Base-by-base conservation (phyloP, 2,797 vertebrate genomes). In the Ataeniobius toweri region DNA sequence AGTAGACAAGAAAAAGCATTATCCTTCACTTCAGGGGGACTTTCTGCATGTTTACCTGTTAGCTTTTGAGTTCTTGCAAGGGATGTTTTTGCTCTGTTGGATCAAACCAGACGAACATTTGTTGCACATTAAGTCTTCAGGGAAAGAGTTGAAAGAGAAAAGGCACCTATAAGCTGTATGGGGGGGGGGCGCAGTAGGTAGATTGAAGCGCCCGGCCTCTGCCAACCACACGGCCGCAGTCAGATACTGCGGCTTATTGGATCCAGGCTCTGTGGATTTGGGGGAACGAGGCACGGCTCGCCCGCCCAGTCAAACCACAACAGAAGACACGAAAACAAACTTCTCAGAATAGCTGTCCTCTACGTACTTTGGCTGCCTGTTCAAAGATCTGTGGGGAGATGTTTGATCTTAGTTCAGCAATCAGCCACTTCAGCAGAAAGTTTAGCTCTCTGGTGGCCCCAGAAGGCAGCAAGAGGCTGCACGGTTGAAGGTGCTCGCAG, bases 191-290 rank as follows among this genome's bases (percentile, higher is more conserved):
- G 93, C 87, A 91, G 93, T 97, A 97, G 96, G 96, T 97, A 96
- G 94, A 96, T 92, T 91, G 92, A 93, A 94, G 96, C 95, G 94
- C 93, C 95, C 95, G 95, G 96, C 94, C 95, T 83, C 85, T 92
- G 91, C 90, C 92, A 96, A 97, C 97, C 97, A 93, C 97, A 96
- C 95, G 94, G 94, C 97, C 96, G 94, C 96, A 96, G 94, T 96
- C 95, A 88, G 91, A 91, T 91, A 96, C 95, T 95, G 94, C 85
- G 89, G 95, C 94, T 98, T 97, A 99, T 98, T 98, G 97, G 95
- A 97, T 96, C 97, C 97, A 98, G 98, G 96, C 96, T 94, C 89
- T 89, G 92, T 79, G 95, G 96, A 96, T 96, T 90, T 91, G 94
- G 94, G 94, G 95, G 95, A 92, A 94, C 94, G 93, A 93, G 95